Evolutionary conservation across 2,888 invertebrate genomes (phyloP).

Genomic region (Aleiodes testaceus): DNA sequence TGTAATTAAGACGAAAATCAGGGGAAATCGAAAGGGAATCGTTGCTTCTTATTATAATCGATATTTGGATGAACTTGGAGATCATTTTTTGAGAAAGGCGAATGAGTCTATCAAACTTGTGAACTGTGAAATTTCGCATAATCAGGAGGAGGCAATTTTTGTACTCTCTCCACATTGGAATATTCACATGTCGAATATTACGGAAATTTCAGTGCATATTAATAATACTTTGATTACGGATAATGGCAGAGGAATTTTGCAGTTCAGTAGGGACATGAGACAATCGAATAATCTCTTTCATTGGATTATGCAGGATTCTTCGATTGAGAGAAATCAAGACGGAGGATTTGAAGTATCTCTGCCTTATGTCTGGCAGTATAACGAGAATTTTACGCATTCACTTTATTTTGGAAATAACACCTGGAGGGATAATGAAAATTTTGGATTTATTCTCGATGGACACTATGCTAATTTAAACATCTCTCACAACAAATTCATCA

Average conservation of each 20-base stretch:
- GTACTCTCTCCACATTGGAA: slow-evolving; percentile 91
- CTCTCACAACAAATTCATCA: slow-evolving; percentile 86
- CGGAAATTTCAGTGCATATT: slow-evolving; percentile 92
- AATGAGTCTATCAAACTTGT: slow-evolving; percentile 90
- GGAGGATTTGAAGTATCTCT: slow-evolving; percentile 92
- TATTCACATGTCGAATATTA: slow-evolving; percentile 87
- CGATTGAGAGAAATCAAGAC: slow-evolving; percentile 87
- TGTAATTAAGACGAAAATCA: slow-evolving; percentile 83
- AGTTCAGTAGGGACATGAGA: slow-evolving; percentile 93
- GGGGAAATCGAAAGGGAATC: slow-evolving; percentile 86
- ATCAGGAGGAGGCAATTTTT: slow-evolving; percentile 86
- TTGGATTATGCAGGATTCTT: slow-evolving; percentile 90
- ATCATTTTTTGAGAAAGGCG: slow-evolving; percentile 88
- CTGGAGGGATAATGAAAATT: slow-evolving; percentile 89
- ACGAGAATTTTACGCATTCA: slow-evolving; percentile 94
- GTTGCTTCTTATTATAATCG: slow-evolving; percentile 91
- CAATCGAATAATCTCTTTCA: slow-evolving; percentile 98
- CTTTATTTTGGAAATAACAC: slow-evolving; percentile 90
- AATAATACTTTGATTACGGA: slow-evolving; percentile 89
- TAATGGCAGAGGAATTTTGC: slow-evolving; percentile 90
- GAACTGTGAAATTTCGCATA: slow-evolving; percentile 87
- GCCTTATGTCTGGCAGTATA: slow-evolving; percentile 96
- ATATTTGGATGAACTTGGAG: slow-evolving; percentile 88
- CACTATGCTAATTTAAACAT: slow-evolving; percentile 94
- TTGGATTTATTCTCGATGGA: slow-evolving; percentile 90